These are phyloP conservation scores for Odontocolon sp. DNA, from an alignment of 2,888 invertebrate genomes.

Conservation along the genomic window DNA sequence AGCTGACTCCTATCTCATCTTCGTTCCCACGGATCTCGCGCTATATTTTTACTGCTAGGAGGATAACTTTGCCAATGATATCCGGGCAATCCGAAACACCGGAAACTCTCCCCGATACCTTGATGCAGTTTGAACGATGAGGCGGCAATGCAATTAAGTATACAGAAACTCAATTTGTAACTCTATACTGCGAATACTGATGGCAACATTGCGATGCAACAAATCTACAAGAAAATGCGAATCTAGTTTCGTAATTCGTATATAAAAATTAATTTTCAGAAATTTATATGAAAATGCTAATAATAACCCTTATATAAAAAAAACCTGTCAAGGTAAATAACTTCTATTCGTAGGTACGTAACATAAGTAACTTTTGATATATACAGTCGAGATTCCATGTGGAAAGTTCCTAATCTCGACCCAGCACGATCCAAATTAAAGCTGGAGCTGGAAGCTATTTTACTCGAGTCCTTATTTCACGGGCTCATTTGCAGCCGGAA, in stretches of 20 bases:
- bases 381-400: conserved; percentile 51
- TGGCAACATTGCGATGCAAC: conserved; percentile 17
- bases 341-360: conserved; percentile 57
- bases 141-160: conserved; percentile 50
- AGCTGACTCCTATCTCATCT: conserved; percentile 23
- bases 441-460: conserved; percentile 19
- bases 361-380: too few relatives aligned
- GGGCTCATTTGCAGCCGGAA: conserved; percentile 47
- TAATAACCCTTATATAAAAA: too few relatives aligned
- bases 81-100: conserved; percentile 31
- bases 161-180: conserved; percentile 58
- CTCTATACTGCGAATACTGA: conserved; percentile 50
- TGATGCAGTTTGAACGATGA: conserved; percentile 23
- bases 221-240: too few relatives aligned
- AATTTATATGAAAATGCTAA: too few relatives aligned
- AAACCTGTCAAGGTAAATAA: conserved; percentile 44
- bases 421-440: conserved; percentile 51
- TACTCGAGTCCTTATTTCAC: conserved; percentile 25
- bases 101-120: conserved; percentile 47
- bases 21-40: conserved; percentile 10
- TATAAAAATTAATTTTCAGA: too few relatives aligned
- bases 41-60: conserved; percentile 37
- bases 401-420: conserved; percentile 47
- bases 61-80: conserved; percentile 53
- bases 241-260: too few relatives aligned